Conservation (phyloP, 2,797 vertebrate species). For the Melopsittacus undulatus region DNA sequence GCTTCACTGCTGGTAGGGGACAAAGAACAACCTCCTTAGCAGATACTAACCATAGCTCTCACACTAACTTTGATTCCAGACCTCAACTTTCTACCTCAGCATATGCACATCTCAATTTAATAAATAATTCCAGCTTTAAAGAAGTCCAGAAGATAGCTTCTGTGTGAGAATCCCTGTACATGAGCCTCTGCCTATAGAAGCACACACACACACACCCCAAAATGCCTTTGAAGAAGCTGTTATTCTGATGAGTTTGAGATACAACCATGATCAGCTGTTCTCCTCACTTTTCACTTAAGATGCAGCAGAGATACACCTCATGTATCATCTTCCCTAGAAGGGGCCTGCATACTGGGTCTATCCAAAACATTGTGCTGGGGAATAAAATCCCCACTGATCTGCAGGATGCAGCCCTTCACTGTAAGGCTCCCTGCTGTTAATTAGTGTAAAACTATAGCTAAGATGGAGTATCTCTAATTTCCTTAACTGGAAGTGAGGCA, state of each 20-base stretch:
- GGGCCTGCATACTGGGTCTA: no score
- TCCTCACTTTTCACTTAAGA: accelerated
- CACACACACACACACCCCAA: background rate
- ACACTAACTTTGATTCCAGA: background rate
- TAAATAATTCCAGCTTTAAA: background rate
- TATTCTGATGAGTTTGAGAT: background rate
- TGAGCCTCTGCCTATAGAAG: accelerated
- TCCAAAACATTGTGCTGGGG: background rate
- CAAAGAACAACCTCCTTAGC: background rate
- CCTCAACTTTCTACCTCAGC: background rate
- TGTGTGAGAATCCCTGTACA: background rate
- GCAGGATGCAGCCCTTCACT: background rate
- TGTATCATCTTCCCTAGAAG: background rate
- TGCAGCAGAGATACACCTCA: background rate
- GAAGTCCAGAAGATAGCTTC: background rate
- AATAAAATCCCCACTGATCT: background rate
- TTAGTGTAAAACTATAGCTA: background rate
- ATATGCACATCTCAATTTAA: no score
- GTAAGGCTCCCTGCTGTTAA: background rate
- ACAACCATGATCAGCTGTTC: background rate
- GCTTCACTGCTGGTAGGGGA: background rate
- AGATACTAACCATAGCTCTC: background rate
- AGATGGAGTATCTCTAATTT: background rate
- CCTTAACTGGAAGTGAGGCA: background rate
- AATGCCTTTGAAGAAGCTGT: background rate